phyloP scores from a whole-genome alignment of 2,888 invertebrate species.

The Cantharis rufa region DNA sequence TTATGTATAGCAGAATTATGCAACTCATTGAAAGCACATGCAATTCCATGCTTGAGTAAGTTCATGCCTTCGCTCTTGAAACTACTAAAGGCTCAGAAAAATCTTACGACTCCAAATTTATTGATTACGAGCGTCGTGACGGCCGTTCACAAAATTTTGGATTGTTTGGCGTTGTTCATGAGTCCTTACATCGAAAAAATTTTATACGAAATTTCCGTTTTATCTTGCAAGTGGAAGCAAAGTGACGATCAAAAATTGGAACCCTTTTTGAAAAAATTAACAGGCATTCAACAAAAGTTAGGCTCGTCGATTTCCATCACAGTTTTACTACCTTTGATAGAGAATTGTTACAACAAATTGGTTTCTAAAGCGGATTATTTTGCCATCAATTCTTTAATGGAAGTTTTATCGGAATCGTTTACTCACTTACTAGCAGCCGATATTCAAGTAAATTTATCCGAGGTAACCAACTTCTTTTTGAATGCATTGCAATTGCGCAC shows the following conservation, averaged over 20 bases:
- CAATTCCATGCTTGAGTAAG: constrained; percentile 73
- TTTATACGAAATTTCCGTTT: constrained; percentile 65
- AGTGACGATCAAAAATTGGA: constrained; percentile 58
- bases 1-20: constrained; percentile 81
- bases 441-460: constrained; percentile 65
- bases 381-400: constrained; percentile 74
- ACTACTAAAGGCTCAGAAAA: constrained; percentile 65
- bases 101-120: constrained; percentile 63
- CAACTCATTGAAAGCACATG: constrained; percentile 73
- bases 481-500: constrained; percentile 71
- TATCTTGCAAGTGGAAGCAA: constrained; percentile 60
- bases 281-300: constrained; percentile 68
- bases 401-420: constrained; percentile 75
- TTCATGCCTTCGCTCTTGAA: constrained; percentile 78
- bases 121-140: constrained; percentile 76
- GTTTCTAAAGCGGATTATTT: constrained; percentile 63
- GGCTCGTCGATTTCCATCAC: constrained; percentile 71
- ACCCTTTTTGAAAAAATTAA: constrained; percentile 63
- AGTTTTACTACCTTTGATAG: constrained; percentile 76
- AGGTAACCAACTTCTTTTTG: constrained; percentile 76
- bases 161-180: constrained; percentile 79
- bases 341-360: constrained; percentile 66
- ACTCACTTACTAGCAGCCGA: constrained; percentile 65
- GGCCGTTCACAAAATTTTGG: constrained; percentile 79
- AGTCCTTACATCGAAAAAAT: constrained; percentile 82